Evolutionary conservation across 2,797 vertebrate genomes (phyloP).

Genomic region (Serranus cabrilla): DNA sequence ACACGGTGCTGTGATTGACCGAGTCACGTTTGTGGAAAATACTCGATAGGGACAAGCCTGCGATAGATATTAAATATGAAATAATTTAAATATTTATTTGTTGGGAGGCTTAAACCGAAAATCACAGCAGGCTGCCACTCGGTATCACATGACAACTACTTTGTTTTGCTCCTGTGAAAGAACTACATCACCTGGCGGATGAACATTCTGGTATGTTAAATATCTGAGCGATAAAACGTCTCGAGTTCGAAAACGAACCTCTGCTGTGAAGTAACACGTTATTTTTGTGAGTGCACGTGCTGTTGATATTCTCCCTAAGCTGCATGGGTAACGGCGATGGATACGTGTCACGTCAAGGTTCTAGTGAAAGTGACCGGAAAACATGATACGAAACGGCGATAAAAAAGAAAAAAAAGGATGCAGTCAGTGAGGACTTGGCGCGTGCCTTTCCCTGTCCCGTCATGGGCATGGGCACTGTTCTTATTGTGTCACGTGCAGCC

Average conservation of each 20-base stretch:
- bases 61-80: neutral
- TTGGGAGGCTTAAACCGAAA: neutral
- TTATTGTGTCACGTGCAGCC: constrained; percentile 59
- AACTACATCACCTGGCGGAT: constrained; percentile 44
- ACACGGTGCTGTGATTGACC: neutral
- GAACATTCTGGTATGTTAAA: neutral
- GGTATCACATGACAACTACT: constrained; percentile 35
- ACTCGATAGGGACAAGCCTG: neutral
- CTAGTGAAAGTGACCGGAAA: constrained; percentile 47
- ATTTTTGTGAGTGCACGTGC: constrained; percentile 9
- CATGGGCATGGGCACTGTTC: constrained; percentile 1
- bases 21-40: neutral
- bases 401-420: neutral
- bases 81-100: constrained; percentile 18
- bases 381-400: constrained; percentile 5
- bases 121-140: constrained; percentile 13
- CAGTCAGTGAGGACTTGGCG: constrained; percentile 22
- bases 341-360: constrained; percentile 3
- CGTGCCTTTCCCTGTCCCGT: constrained; percentile 43
- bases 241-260: constrained; percentile 10
- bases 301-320: neutral
- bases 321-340: neutral
- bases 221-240: neutral
- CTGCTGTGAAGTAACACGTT: neutral
- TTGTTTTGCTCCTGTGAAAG: constrained; percentile 31